Conservation (phyloP, 2,113 vertebrate genomes). For the Crocuta crocuta region DNA sequence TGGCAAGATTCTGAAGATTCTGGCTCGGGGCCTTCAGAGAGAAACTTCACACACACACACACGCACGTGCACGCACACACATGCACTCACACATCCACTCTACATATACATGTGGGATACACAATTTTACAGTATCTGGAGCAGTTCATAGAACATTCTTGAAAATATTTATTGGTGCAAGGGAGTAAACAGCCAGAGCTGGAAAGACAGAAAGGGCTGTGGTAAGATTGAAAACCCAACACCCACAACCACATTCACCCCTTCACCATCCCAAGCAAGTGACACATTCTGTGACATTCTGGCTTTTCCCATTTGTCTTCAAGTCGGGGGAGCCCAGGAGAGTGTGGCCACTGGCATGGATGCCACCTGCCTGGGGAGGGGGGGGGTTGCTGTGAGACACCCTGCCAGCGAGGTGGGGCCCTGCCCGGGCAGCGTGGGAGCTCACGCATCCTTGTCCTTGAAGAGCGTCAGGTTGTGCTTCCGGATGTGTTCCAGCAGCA, state of each 20-base stretch:
- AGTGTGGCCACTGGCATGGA: rapidly evolving
- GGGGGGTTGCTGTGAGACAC: rapidly evolving
- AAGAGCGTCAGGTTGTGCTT: conserved; percentile 85
- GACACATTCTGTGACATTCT: rapidly evolving
- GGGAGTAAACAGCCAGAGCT: background rate
- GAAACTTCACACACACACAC: background rate
- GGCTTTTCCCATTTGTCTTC: background rate
- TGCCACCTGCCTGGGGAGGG: rapidly evolving
- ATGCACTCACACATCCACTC: background rate
- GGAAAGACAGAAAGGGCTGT: background rate
- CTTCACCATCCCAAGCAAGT: no score
- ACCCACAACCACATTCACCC: background rate
- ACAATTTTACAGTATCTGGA: background rate
- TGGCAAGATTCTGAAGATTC: background rate
- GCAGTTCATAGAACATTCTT: background rate
- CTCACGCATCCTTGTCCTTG: conserved; percentile 46
- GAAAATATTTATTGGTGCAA: background rate
- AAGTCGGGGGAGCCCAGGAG: background rate
- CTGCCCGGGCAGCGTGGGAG: rapidly evolving
- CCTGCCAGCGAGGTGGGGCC: rapidly evolving
- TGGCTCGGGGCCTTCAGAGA: background rate
- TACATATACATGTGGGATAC: background rate
- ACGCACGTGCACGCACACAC: no score
- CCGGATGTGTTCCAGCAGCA: conserved; percentile 90
- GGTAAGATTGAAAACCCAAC: background rate